Evolutionary conservation across 1,140 invertebrate species (phyloP), one percentile per base, ranked within the genome.

Genomic region (Drosophila rhopaloa): DNA sequence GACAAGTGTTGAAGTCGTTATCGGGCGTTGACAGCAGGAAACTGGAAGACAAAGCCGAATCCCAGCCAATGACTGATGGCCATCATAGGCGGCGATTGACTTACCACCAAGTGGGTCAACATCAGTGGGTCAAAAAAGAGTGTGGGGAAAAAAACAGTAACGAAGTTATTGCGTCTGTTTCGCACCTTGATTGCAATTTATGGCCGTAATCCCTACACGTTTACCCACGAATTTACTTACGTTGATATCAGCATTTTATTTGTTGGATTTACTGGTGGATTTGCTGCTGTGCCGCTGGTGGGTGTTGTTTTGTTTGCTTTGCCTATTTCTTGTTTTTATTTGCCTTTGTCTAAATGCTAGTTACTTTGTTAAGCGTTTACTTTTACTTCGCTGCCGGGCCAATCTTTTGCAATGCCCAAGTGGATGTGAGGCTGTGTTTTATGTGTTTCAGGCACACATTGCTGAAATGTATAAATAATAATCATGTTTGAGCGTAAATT

Each of bases 231-330:
- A 62, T 83, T 88, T 86, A 88, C 83, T 86, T 89, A 89, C 83
- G 84, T 86, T 86, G 83, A 79, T 86, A 86, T 86, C 83, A 86
- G 83, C 82, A 86, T 85, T 71, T 85, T 85, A 47, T 63, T 62
- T 56, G 44, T 53, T 65, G 27, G 40, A 41, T 65, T 55, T 54
- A 19, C 55, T 57, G 19, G 16, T 57, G 19, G 16, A 11, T 24
- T 47, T 37, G 51, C 35, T 48, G 44, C 7, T 62, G 73, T 13
- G 57, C 54, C 44, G 75, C 54, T 44, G 55, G 65, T 84, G 80
- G 76, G 65, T 80, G 81, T 80, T 76, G 67, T 37, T 73, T 73
- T 77, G 53, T 77, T 77, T 76, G 54, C 37, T 43, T 46, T 59
- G 67, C 46, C 55, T 73, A 60, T 72, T 74, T 53, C 40, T 77